Base-by-base conservation (phyloP, 2,113 vertebrate species). In the Cercopithecus mona region DNA sequence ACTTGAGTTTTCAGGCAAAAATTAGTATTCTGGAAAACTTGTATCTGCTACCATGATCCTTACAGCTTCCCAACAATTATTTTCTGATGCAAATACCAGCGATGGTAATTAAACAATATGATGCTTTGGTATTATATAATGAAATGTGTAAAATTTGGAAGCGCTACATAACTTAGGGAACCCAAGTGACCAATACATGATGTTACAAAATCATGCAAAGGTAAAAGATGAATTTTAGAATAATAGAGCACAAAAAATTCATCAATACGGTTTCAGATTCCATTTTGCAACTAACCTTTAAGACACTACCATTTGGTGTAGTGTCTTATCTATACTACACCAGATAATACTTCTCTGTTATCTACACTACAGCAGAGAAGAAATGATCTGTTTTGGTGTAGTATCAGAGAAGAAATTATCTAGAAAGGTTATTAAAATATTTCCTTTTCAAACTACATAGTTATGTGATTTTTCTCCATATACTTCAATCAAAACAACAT, bases 1-100 rank as follows among this genome's bases (percentile, higher is more conserved):
- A 85, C 61, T 91, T 86, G 30, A 76, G n/a, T 90, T 97, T 94
- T 86, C 32, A 86, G 94, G 43, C 20, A 92, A 91, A 96, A 92
- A 48, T 14, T 9, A 20, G 72, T 88, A 75, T 80, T 91, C 17
- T 75, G 8, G 75, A 45, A 85, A 89, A 81, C 7, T 9, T 85
- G 10, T 45, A 48, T 55, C 50, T 76, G 32, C 38, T 64, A 57
- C 11, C 66, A 3, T 73, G 57, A 93, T 73, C 45, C 30, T 68
- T 32, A 59, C 1, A 93, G 55, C 20, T 57, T 85, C 72, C 73
- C 14, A 78, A 92, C 9, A 81, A 14, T 57, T 93, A 40, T 50
- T 59, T 92, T 80, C 59, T 52, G 35, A 70, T 55, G 9, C 96
- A 35, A 48, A 55, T 32, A 57, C 23, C 5, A 59, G 45, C 82